Conservation (phyloP, 1,140 invertebrate genomes). For the Ostrea edulis region DNA sequence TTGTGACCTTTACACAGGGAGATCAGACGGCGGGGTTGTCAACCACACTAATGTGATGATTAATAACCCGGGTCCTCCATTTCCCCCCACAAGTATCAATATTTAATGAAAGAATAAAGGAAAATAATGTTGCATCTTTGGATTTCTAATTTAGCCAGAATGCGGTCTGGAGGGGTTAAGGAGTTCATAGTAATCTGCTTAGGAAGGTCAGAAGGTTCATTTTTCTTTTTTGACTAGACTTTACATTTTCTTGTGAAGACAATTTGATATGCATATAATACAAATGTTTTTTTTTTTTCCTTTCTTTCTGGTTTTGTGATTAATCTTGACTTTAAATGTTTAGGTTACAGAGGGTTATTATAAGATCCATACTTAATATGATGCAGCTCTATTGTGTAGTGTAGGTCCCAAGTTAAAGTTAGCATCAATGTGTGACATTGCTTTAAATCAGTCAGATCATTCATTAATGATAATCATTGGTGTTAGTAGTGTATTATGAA, state of each 20-base stretch:
- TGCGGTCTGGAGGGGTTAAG: background rate
- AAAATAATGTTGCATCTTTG: background rate
- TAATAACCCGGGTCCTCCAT: background rate
- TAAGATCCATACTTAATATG: no score
- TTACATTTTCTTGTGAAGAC: no score
- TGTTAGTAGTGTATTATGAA: background rate
- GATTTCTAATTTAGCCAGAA: background rate
- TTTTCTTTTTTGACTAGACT: no score
- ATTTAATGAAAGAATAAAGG: slow-evolving; percentile 36
- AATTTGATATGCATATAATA: background rate
- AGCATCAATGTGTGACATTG: no score
- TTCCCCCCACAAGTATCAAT: slow-evolving; percentile 2
- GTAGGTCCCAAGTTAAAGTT: no score
- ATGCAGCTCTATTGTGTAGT: no score
- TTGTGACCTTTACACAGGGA: no score
- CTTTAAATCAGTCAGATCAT: background rate
- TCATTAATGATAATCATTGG: background rate
- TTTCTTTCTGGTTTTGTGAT: background rate
- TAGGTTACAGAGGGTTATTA: no score
- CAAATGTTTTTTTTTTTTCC: background rate
- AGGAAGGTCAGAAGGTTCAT: background rate
- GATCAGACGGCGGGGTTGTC: no score
- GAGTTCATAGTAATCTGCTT: background rate
- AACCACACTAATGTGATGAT: background rate
- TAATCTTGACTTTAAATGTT: no score